Evolutionary conservation across 1,140 invertebrate species (phyloP).

Genomic region (Apis florea): DNA sequence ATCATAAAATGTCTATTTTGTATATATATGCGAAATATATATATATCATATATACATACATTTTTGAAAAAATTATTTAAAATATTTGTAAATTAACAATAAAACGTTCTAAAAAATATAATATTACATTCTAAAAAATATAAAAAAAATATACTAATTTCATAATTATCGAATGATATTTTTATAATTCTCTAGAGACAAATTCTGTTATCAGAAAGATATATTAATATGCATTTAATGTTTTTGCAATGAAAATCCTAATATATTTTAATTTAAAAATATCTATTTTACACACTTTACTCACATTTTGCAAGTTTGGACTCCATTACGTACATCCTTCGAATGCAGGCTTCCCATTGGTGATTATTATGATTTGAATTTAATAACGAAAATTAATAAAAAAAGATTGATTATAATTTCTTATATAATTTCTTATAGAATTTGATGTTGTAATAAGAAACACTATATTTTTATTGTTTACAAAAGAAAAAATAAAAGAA

Average conservation of each 20-base stretch:
- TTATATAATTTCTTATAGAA: background rate
- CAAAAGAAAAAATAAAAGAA: background rate
- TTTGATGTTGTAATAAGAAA: background rate
- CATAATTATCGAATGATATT: background rate
- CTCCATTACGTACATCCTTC: slow-evolving; percentile 29
- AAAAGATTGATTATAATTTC: background rate
- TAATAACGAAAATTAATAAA: background rate
- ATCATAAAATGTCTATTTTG: too few relatives aligned
- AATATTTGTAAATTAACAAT: too few relatives aligned
- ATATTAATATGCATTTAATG: background rate
- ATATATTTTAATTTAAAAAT: background rate
- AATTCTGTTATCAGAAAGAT: background rate
- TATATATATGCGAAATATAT: too few relatives aligned
- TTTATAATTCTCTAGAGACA: background rate
- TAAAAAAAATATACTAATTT: background rate
- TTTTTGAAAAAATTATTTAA: too few relatives aligned
- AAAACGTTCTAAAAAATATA: too few relatives aligned
- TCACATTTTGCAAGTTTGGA: slow-evolving; percentile 37
- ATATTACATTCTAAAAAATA: background rate
- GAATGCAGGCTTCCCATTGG: slow-evolving; percentile 48
- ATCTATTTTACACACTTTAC: background rate
- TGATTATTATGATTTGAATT: background rate
- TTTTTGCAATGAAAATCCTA: background rate
- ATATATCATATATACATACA: too few relatives aligned
- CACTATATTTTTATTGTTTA: too few relatives aligned